Conservation (phyloP, 1,140 invertebrate species). For the Nasonia giraulti region DNA sequence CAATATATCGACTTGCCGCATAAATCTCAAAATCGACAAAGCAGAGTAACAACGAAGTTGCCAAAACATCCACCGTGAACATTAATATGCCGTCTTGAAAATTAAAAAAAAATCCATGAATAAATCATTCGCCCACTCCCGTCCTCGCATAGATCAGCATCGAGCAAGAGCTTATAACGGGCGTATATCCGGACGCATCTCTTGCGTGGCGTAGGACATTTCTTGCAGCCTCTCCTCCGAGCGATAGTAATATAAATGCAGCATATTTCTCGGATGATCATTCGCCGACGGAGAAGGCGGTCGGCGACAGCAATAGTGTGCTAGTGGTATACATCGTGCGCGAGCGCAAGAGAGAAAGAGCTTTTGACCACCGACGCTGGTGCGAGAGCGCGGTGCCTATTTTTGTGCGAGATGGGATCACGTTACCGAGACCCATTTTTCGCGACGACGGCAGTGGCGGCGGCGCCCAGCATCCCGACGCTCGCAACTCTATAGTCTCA, state of each 20-base stretch:
- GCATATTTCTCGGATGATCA: slow-evolving; percentile 60
- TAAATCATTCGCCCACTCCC: not conserved
- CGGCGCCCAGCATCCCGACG: slow-evolving; percentile 63
- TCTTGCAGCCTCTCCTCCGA: not conserved
- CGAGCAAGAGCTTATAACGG: not conserved
- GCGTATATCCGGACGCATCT: not conserved
- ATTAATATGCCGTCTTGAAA: not conserved
- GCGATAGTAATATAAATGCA: slow-evolving; percentile 50
- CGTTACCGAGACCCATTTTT: slow-evolving; percentile 79
- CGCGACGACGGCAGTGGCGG: slow-evolving; percentile 59
- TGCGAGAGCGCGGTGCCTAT: slow-evolving; percentile 64
- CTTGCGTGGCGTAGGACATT: slow-evolving; percentile 52
- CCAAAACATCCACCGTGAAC: too few relatives aligned
- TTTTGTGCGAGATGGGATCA: slow-evolving; percentile 75
- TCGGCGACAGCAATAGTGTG: not conserved
- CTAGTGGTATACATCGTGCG: not conserved
- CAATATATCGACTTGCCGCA: not conserved
- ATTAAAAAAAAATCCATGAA: not conserved
- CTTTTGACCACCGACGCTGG: slow-evolving; percentile 52
- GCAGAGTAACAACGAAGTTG: too few relatives aligned
- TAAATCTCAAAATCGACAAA: not conserved
- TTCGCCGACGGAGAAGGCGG: slow-evolving; percentile 43
- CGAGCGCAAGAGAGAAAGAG: slow-evolving; percentile 25
- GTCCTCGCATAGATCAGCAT: not conserved
- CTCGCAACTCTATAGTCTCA: slow-evolving; percentile 50